Evolutionary conservation across 2,113 vertebrate species (phyloP), one percentile per base, ranked within the genome.

Genomic region (Baryphthengus martii): DNA sequence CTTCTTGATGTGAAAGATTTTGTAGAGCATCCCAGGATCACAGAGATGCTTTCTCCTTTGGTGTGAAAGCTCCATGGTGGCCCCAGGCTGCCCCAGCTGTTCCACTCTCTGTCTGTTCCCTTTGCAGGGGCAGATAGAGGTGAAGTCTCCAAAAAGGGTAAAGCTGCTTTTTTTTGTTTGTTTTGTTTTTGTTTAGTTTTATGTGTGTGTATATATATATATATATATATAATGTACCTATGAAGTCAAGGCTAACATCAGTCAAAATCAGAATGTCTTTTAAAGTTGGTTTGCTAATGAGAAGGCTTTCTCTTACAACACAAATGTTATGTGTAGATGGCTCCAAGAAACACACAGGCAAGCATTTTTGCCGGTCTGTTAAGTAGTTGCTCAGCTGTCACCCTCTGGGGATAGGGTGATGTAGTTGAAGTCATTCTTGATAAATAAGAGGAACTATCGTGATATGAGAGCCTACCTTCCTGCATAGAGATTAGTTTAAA

Each of bases 321-420:
- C 35, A 89, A 24, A 26, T 77, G 20, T 10, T 77, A n/a, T 24
- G 18, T 74, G 35, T 83, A 50, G 71, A 73, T 84, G 42, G 26
- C 68, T 86, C 39, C 55, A 81, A 40, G 56, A 85, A 94, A 61
- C 70, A 55, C 28, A n/a, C 4, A 87, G 75, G 37, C 68, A 75
- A 68, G 37, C 56, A 37, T 71, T 93, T 90, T 72, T 94, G 76
- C 72, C 4, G 4, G 47, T 78, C 73, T 94, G 61, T 91, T 85
- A 87, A 96, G 71, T 68, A 50, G 68, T 58, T 88, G 83, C 76
- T 96, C 79, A 92, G 73, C 73, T 88, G 90, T 92, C 83, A 89
- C 83, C 53, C 76, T 87, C 61, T 83, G 72, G 83, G 83, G 52
- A 45, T 71, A 47, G n/a, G 75, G 76, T 52, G 88, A 72, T 59